These are phyloP conservation scores for Irena cyanogastra DNA, from an alignment of 2,113 vertebrate genomes.

Conservation along the genomic window DNA sequence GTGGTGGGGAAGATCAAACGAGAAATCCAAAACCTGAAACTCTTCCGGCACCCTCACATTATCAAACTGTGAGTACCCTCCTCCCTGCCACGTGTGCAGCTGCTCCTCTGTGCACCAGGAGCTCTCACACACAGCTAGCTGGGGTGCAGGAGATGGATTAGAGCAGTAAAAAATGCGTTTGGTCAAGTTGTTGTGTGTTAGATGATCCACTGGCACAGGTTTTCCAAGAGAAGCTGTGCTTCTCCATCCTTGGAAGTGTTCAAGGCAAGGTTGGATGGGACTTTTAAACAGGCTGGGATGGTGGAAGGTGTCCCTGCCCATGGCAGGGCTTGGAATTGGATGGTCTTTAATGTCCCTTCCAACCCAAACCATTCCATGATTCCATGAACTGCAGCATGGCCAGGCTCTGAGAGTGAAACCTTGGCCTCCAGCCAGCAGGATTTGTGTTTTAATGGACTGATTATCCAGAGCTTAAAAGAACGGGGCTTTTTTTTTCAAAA, in stretches of 20 bases:
- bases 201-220: neutral
- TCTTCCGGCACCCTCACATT: slow-evolving; percentile 97
- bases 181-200: neutral
- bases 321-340: neutral
- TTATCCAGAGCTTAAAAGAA: slow-evolving; percentile 41
- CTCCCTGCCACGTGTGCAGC: neutral
- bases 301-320: neutral
- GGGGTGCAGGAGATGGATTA: neutral
- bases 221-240: neutral
- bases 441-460: slow-evolving; percentile 41
- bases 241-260: neutral
- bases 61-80: slow-evolving; percentile 93
- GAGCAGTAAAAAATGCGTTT: neutral
- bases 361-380: neutral
- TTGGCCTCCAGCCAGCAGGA: slow-evolving; percentile 3
- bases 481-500: neutral
- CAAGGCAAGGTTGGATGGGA: neutral
- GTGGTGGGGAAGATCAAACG: slow-evolving; percentile 98
- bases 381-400: neutral
- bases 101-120: neutral
- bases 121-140: accelerated
- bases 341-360: neutral
- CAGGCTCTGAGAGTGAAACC: neutral
- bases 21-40: slow-evolving; percentile 98
- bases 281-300: neutral